Evolutionary conservation across 1,140 invertebrate species (phyloP).

Genomic region (Drosophila willistoni): DNA sequence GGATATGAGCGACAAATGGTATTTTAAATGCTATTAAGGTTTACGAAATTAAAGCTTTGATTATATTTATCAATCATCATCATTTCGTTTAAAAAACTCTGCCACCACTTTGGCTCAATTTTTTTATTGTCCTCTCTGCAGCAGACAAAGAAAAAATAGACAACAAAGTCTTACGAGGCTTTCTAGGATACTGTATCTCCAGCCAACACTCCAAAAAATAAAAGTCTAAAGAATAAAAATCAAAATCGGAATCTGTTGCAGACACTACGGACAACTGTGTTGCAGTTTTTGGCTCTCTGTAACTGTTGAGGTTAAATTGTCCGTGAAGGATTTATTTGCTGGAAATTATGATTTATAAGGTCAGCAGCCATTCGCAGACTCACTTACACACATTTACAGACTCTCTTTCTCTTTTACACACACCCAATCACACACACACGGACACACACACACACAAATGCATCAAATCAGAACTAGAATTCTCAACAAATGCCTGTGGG

Average conservation of each 20-base stretch:
- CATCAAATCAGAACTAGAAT: conserved; percentile 41
- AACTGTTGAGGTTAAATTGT: conserved; percentile 67
- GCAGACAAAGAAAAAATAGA: background rate
- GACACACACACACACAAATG: conserved; percentile 13
- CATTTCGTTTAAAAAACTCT: background rate
- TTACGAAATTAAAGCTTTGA: background rate
- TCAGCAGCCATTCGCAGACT: conserved; percentile 58
- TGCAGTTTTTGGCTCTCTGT: conserved; percentile 59
- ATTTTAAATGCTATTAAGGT: background rate
- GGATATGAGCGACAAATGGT: background rate
- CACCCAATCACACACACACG: conserved; percentile 16
- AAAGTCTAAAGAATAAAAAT: conserved; percentile 32
- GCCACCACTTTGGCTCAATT: background rate
- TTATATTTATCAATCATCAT: background rate
- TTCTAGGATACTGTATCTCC: conserved; percentile 13
- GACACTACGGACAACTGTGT: conserved; percentile 42
- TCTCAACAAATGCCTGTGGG: conserved; percentile 19
- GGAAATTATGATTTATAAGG: conserved; percentile 79
- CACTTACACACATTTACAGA: conserved; percentile 36
- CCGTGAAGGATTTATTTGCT: conserved; percentile 80
- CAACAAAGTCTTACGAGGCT: background rate
- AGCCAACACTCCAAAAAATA: conserved; percentile 44
- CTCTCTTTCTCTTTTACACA: conserved; percentile 21
- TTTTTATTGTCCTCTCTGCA: background rate
- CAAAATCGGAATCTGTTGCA: conserved; percentile 33